Evolutionary conservation across 2,797 vertebrate genomes (phyloP).

Genomic region (Orientallactaga sibirica): DNA sequence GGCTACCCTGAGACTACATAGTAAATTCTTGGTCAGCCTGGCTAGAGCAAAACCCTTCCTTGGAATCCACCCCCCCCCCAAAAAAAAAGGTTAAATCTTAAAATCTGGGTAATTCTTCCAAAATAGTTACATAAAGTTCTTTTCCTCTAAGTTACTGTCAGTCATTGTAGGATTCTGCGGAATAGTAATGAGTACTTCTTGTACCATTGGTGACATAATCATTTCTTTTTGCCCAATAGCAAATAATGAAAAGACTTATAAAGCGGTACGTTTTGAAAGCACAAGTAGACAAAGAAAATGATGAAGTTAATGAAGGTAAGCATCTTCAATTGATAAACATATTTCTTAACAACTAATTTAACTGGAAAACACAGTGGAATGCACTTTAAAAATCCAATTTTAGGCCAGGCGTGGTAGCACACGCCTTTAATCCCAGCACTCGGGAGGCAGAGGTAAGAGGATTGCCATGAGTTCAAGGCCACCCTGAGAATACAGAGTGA

Average conservation of each 20-base stretch:
- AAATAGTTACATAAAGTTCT: background rate
- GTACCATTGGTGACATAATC: background rate
- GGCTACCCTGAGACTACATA: too few relatives aligned
- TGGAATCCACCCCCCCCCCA: too few relatives aligned
- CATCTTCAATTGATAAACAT: background rate
- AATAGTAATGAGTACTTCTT: background rate
- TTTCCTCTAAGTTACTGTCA: background rate
- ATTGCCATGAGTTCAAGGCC: too few relatives aligned
- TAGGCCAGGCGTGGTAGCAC: too few relatives aligned
- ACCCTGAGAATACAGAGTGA: too few relatives aligned
- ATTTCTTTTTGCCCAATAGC: constrained; percentile 87
- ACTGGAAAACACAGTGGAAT: background rate
- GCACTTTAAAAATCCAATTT: background rate
- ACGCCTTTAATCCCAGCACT: too few relatives aligned
- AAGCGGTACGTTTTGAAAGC: constrained; percentile 95
- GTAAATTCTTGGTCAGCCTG: too few relatives aligned
- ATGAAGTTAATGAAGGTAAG: constrained; percentile 95
- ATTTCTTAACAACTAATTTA: background rate
- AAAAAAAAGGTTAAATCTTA: background rate
- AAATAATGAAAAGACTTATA: constrained; percentile 96
- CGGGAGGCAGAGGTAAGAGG: too few relatives aligned
- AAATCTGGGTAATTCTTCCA: background rate
- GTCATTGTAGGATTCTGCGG: constrained; percentile 31
- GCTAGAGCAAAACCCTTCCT: too few relatives aligned
- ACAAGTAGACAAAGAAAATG: constrained; percentile 95